These are phyloP conservation scores for Copidosoma floridanum DNA, from an alignment of 1,140 invertebrate species.

Conservation along the genomic window DNA sequence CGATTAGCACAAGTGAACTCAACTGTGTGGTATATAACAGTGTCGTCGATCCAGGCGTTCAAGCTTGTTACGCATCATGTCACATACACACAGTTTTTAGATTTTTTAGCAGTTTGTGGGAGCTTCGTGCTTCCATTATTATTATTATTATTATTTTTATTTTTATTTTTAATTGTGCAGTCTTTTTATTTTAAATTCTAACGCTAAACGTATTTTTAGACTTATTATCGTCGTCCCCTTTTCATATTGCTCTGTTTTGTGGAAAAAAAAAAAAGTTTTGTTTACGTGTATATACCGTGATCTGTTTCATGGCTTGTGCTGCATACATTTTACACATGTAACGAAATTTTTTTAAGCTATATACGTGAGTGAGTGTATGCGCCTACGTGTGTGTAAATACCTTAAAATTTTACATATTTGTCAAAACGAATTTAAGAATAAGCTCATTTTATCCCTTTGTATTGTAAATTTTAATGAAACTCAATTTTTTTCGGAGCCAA, in stretches of 20 bases:
- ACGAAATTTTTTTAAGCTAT: constrained; percentile 3
- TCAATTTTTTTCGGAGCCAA: constrained; percentile 4
- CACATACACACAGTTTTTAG: constrained; percentile 12
- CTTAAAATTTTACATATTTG: constrained; percentile 9
- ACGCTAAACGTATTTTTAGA: constrained; percentile 20
- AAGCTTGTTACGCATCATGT: constrained; percentile 12
- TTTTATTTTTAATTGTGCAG: no score
- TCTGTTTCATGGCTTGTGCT: constrained; percentile 17
- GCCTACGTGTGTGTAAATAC: no score
- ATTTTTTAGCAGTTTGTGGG: constrained; percentile 7
- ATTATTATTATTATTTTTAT: constrained; percentile 25
- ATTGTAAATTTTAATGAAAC: not conserved
- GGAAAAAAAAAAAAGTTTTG: constrained; percentile 12
- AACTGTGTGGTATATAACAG: constrained; percentile 15
- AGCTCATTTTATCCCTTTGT: not conserved
- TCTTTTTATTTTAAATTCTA: constrained; percentile 25
- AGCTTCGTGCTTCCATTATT: constrained; percentile 17
- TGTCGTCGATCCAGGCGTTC: constrained; percentile 14
- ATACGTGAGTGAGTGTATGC: no score
- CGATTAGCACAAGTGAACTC: constrained; percentile 12
- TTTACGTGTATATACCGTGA: constrained; percentile 21
- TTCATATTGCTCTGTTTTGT: constrained; percentile 7
- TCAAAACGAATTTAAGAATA: not conserved
- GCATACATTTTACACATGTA: constrained; percentile 18
- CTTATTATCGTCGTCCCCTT: constrained; percentile 10